phyloP scores from a whole-genome alignment of 2,888 invertebrate genomes.

The Napeogenes sylphis region DNA sequence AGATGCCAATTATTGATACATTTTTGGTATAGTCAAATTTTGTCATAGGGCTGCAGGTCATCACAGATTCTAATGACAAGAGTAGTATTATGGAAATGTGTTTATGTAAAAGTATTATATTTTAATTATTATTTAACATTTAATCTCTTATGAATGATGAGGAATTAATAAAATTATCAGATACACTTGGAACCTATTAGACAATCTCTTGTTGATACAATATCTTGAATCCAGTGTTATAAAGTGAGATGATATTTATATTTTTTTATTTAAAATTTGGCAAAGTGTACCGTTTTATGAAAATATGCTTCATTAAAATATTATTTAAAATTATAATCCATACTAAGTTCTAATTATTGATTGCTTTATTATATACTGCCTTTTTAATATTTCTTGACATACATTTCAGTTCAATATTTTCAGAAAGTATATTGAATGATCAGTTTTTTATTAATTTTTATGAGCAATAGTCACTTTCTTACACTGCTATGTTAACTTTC shows the following conservation, averaged over 20 bases:
- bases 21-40: neutral
- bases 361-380: conserved; percentile 1
- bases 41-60: conserved; percentile 12
- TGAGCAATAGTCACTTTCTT: conserved; percentile 3
- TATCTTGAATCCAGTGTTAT: conserved; percentile 41
- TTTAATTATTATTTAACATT: conserved; percentile 31
- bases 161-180: conserved; percentile 15
- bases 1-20: neutral
- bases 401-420: neutral
- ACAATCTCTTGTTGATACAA: conserved; percentile 18
- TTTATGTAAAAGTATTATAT: conserved; percentile 38
- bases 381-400: conserved; percentile 10
- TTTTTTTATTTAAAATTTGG: conserved; percentile 39
- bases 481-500: conserved; percentile 26
- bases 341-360: neutral
- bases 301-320: too few species aligned
- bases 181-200: conserved; percentile 24
- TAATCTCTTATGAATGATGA: conserved; percentile 13
- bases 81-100: conserved; percentile 32
- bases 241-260: conserved; percentile 47
- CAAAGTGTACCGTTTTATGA: conserved; percentile 24
- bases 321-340: neutral
- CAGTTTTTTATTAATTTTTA: neutral
- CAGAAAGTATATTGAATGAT: neutral
- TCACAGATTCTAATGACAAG: conserved; percentile 26